These are phyloP conservation scores for Molossus alvarezi DNA, from an alignment of 2,797 vertebrate species.

Conservation along the genomic window DNA sequence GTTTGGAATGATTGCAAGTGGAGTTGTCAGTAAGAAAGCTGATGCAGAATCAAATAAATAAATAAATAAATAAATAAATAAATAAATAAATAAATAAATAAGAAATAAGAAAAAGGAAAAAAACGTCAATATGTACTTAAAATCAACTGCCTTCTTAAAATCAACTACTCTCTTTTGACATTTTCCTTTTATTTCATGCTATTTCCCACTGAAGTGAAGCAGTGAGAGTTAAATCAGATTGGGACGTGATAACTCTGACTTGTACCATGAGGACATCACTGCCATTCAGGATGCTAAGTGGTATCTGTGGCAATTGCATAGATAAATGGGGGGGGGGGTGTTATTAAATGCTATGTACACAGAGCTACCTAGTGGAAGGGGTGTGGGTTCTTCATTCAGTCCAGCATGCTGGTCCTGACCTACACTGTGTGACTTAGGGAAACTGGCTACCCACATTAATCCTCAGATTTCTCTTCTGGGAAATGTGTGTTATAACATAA, in stretches of 20 bases:
- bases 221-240: background rate
- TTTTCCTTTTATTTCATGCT: background rate
- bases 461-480: background rate
- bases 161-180: background rate
- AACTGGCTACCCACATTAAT: background rate
- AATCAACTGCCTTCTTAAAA: background rate
- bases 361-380: background rate
- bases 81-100: too few species aligned
- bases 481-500: background rate
- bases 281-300: background rate
- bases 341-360: background rate
- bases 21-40: too few species aligned
- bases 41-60: too few species aligned
- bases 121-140: background rate
- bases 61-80: too few species aligned
- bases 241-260: background rate
- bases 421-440: background rate
- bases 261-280: background rate
- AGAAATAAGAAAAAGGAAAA: background rate
- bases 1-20: too few species aligned
- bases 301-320: background rate
- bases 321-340: too few species aligned
- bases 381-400: background rate
- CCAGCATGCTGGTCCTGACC: background rate
- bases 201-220: background rate